Evolutionary conservation across 2,797 vertebrate species (phyloP).

Genomic region (Rallus crepitans): DNA sequence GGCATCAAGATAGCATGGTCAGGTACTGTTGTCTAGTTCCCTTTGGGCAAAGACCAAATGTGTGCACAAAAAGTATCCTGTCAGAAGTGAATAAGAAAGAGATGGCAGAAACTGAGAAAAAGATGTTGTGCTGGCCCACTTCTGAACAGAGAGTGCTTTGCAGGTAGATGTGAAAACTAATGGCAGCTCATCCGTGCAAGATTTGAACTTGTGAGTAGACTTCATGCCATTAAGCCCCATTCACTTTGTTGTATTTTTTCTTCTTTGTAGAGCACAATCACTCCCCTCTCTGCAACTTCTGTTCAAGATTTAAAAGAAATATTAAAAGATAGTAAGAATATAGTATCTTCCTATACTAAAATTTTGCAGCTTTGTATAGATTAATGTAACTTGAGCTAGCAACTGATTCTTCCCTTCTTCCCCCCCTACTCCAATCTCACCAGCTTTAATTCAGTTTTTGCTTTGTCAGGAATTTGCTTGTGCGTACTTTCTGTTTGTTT

Average conservation of each 20-base stretch:
- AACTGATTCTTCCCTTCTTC: not conserved
- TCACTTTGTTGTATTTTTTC: not conserved
- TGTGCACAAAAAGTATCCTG: not conserved
- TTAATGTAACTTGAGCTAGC: not conserved
- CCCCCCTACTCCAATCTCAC: not conserved
- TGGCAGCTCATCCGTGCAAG: not conserved
- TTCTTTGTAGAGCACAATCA: not conserved
- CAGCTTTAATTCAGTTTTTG: conserved; percentile 39
- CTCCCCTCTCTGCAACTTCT: not conserved
- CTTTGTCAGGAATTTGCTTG: conserved; percentile 50
- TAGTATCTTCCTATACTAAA: not conserved
- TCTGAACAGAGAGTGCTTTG: not conserved
- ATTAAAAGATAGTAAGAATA: not conserved
- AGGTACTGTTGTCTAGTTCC: not conserved
- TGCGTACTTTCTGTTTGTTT: conserved; percentile 43
- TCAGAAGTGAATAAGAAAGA: not conserved
- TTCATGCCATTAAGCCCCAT: not conserved
- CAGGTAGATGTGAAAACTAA: not conserved
- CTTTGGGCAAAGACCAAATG: not conserved
- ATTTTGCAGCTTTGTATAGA: not conserved
- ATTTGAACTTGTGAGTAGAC: not conserved
- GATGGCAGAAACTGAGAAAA: not conserved
- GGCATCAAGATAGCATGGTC: not conserved
- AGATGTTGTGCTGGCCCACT: not conserved
- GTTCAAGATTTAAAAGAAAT: not conserved